Evolutionary conservation across 2,113 vertebrate species (phyloP), one percentile per base, ranked within the genome.

Genomic region (Sylvietta virens): DNA sequence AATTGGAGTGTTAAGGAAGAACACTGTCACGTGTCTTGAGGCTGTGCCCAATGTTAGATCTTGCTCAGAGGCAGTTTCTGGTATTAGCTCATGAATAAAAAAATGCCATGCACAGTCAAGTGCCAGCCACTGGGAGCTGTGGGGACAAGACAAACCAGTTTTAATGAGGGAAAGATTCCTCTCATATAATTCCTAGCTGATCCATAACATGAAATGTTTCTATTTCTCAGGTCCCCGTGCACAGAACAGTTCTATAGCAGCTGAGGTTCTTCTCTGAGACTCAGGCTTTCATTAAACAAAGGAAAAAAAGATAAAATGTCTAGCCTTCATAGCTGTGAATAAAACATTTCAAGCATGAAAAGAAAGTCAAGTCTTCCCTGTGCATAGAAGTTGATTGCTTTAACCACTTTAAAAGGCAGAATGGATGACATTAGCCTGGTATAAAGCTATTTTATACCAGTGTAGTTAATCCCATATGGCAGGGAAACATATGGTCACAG

Each of bases 281-380:
- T 87, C 57, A 79, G 48, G 53, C 18, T 90, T 92, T 58, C 70
- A 85, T 81, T 85, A 94, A 91, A 87, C 24, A 71, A 79, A 87
- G 51, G 28, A 2, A 51, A 66, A 42, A 50, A 61, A 61, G 28
- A 73, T 44, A 61, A 92, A 88, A 73, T 50, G 13, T 77, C 65
- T 95, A 53, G 39, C 53, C 70, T 82, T 94, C 81, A 91, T 15
- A 69, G 62, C 50, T 82, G 48, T 70, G 86, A 95, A 87, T 90
- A 95, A 96, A 97, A 92, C 70, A 62, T 89, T 89, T 57, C 77
- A 72, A 82, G 61, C 81, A 94, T 62, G 62, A 87, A 84, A 96
- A 95, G 83, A 89, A 95, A 89, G 87, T 72, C 53, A 87, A 35
- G 30, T n/a, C 58, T 72, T 97, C 65, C 61, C 86, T 85, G 20